A percentile compares a stretch with the other conserved stretches of the same genome.
Evolutionary conservation across 2,113 vertebrate species (phyloP).

Genomic region (Epinephelus lanceolatus): DNA sequence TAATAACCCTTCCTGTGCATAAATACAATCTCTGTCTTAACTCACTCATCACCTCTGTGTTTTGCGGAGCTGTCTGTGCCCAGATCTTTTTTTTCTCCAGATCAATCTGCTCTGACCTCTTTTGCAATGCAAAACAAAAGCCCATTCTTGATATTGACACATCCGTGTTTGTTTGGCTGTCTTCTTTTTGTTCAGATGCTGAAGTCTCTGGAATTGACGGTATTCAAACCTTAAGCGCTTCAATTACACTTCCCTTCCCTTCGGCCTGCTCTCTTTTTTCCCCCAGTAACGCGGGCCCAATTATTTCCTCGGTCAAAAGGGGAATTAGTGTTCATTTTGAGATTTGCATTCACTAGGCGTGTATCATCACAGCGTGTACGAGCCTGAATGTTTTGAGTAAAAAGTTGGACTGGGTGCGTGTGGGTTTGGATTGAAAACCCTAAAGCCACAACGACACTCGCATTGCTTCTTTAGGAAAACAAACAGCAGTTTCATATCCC

Average conservation of each 20-base stretch:
- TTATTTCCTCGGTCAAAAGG: slow-evolving; percentile 62
- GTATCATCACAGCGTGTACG: slow-evolving; percentile 59
- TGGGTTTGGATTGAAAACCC: slow-evolving; percentile 50
- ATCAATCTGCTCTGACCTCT: slow-evolving; percentile 30
- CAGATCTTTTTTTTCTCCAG: slow-evolving; percentile 21
- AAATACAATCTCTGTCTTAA: background rate
- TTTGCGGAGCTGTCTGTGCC: slow-evolving; percentile 23
- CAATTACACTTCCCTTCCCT: slow-evolving; percentile 67
- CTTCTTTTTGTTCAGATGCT: slow-evolving; percentile 48
- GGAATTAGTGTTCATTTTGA: slow-evolving; percentile 75
- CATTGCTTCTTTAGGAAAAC: slow-evolving; percentile 38
- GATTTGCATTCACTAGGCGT: slow-evolving; percentile 62
- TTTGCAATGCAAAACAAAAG: slow-evolving; percentile 42
- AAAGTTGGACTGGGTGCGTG: slow-evolving; percentile 37
- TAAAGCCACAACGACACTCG: slow-evolving; percentile 30
- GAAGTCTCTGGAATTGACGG: slow-evolving; percentile 18
- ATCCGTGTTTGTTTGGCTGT: slow-evolving; percentile 53
- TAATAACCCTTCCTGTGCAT: slow-evolving; percentile 35
- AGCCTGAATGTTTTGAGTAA: slow-evolving; percentile 61
- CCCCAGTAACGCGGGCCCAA: slow-evolving; percentile 51
- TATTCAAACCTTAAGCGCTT: slow-evolving; percentile 61
- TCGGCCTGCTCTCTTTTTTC: slow-evolving; percentile 50
- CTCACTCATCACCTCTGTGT: slow-evolving; percentile 42
- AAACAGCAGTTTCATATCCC: slow-evolving; percentile 18
- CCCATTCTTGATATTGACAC: slow-evolving; percentile 46